Conservation (phyloP, 2,113 vertebrate species). For the Dasypus novemcinctus region DNA sequence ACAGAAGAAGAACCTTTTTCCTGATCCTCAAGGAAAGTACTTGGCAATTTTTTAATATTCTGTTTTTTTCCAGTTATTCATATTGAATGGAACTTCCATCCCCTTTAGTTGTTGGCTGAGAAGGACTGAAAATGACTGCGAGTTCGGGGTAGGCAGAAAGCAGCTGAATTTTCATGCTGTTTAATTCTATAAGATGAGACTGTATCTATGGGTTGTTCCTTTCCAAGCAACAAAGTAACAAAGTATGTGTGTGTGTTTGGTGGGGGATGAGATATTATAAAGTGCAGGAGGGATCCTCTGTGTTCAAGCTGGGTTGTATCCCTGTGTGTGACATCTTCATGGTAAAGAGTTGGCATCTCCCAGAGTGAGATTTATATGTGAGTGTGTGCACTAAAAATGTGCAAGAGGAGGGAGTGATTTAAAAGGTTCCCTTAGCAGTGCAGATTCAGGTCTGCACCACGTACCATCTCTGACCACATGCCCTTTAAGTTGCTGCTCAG, state of each 20-base stretch:
- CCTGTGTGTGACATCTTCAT: not conserved
- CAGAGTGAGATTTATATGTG: not conserved
- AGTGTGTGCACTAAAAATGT: accelerated
- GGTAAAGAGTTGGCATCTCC: not conserved
- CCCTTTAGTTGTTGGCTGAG: slow-evolving; percentile 67
- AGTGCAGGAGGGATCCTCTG: no score
- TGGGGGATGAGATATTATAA: not conserved
- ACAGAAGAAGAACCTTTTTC: slow-evolving; percentile 77
- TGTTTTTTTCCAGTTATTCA: slow-evolving; percentile 82
- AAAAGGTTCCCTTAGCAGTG: not conserved
- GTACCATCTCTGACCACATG: not conserved
- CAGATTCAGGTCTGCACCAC: no score
- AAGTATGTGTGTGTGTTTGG: no score
- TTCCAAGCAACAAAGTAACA: not conserved
- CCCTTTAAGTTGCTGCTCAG: not conserved
- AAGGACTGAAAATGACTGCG: slow-evolving; percentile 69
- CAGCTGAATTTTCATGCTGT: slow-evolving; percentile 50
- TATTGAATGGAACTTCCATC: slow-evolving; percentile 68
- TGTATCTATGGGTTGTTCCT: not conserved
- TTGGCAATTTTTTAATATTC: slow-evolving; percentile 74
- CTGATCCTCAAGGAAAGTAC: slow-evolving; percentile 71
- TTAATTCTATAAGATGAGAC: slow-evolving; percentile 54
- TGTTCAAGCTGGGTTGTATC: accelerated
- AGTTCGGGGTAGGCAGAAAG: slow-evolving; percentile 71
- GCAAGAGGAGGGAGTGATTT: not conserved